Evolutionary conservation across 2,888 invertebrate species (phyloP).

Genomic region (Alentia gelatinosa): DNA sequence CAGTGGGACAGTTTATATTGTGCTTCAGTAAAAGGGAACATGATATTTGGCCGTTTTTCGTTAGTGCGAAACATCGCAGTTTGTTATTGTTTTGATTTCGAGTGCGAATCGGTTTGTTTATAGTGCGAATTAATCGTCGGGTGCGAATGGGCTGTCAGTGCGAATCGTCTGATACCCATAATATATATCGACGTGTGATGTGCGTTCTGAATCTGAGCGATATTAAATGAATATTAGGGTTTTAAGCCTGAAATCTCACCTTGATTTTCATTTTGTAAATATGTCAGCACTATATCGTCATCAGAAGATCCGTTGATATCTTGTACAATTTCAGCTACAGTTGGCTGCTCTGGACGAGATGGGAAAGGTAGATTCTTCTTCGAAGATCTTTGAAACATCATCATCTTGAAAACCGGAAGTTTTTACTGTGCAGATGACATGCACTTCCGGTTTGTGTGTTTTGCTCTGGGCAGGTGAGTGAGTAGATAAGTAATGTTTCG

Average conservation of each 20-base stretch:
- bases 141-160: too few relatives aligned
- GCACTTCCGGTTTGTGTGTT: not conserved
- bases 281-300: slow-evolving; percentile 56
- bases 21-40: too few relatives aligned
- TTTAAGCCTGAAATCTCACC: not conserved
- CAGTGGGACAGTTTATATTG: too few relatives aligned
- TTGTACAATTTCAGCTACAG: slow-evolving; percentile 53
- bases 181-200: too few relatives aligned
- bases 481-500: too few relatives aligned
- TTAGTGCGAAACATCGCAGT: too few relatives aligned
- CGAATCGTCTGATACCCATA: too few relatives aligned
- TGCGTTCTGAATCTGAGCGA: too few relatives aligned
- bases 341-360: slow-evolving; percentile 53
- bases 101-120: too few relatives aligned
- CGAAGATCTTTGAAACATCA: slow-evolving; percentile 38
- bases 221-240: not conserved
- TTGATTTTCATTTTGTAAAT: slow-evolving; percentile 17
- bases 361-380: slow-evolving; percentile 55
- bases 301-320: slow-evolving; percentile 43
- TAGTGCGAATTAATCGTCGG: too few relatives aligned
- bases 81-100: too few relatives aligned
- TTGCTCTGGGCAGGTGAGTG: not conserved
- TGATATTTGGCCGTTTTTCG: too few relatives aligned
- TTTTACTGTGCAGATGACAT: slow-evolving; percentile 6
- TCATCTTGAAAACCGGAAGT: slow-evolving; percentile 52